Percentiles rank a stretch among this genome's conserved stretches.
Evolutionary conservation across 35 echinoderm and acorn worm species (phyloP).

Genomic region (Ophioderma brevispina): DNA sequence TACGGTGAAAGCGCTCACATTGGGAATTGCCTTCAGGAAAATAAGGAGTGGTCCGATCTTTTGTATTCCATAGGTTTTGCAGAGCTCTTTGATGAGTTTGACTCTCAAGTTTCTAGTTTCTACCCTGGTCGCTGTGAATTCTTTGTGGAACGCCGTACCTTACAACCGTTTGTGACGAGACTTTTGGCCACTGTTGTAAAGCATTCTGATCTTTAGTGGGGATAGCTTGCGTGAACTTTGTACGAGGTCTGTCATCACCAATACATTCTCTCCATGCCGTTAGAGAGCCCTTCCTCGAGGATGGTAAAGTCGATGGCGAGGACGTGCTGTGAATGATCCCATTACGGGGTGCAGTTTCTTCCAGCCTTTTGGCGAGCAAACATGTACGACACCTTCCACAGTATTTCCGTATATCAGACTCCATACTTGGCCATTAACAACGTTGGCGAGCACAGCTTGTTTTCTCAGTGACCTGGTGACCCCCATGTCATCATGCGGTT

Average conservation of each 20-base stretch:
- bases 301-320: slow-evolving; percentile 68
- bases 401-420: slow-evolving; percentile 4
- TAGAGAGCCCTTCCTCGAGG: slow-evolving; percentile 22
- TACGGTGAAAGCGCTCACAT: no score
- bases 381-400: slow-evolving; percentile 37
- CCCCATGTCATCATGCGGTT: slow-evolving; percentile 6
- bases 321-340: slow-evolving; percentile 68
- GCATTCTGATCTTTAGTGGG: slow-evolving; percentile 63
- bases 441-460: background rate
- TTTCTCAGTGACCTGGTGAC: slow-evolving; percentile 36
- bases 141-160: slow-evolving; percentile 51
- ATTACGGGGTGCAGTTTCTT: slow-evolving; percentile 33
- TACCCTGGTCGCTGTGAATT: slow-evolving; percentile 71
- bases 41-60: no score
- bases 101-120: slow-evolving; percentile 73
- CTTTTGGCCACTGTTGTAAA: slow-evolving; percentile 34
- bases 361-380: slow-evolving; percentile 50
- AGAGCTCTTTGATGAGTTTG: slow-evolving; percentile 42
- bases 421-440: slow-evolving; percentile 74
- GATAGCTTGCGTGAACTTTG: slow-evolving; percentile 72
- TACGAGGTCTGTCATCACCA: slow-evolving; percentile 72
- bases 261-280: slow-evolving; percentile 54
- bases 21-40: no score
- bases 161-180: slow-evolving; percentile 41
- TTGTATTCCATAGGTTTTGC: slow-evolving; percentile 57